phyloP scores from a whole-genome alignment of 2,797 vertebrate genomes.

The Sebastes kiyomatsui region DNA sequence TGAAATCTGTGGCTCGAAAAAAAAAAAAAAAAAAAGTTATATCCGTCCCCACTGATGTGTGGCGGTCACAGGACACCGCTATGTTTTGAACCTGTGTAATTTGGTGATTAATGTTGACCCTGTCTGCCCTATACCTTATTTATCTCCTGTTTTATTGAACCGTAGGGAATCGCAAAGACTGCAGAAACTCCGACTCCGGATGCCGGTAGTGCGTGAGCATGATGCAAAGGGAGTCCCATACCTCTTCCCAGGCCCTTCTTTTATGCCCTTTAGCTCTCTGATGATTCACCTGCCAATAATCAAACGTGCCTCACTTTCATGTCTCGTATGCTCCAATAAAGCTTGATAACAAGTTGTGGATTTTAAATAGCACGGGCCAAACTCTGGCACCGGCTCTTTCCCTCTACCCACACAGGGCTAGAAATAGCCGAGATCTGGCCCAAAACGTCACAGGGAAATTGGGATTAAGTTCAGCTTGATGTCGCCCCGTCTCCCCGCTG shows the following conservation, averaged over 20 bases:
- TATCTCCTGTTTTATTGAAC: conserved; percentile 68
- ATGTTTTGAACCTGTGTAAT: conserved; percentile 69
- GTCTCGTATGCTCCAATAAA: conserved; percentile 68
- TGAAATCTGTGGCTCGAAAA: conserved; percentile 67
- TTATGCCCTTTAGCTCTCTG: conserved; percentile 55
- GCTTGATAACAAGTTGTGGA: conserved; percentile 69
- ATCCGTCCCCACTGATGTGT: conserved; percentile 41
- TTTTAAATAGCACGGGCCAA: conserved; percentile 72
- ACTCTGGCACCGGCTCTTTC: conserved; percentile 52
- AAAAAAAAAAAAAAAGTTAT: conserved; percentile 48
- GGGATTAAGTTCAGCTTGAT: conserved; percentile 81
- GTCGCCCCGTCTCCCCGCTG: conserved; percentile 63
- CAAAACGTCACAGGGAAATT: conserved; percentile 76
- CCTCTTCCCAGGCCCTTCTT: conserved; percentile 27
- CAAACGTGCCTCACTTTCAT: conserved; percentile 60
- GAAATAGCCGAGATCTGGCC: conserved; percentile 73
- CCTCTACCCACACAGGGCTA: conserved; percentile 44
- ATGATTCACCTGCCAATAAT: conserved; percentile 70
- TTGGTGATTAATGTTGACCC: conserved; percentile 69
- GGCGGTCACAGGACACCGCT: conserved; percentile 29
- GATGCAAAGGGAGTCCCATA: conserved; percentile 46
- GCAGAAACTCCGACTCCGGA: conserved; percentile 50
- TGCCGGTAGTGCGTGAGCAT: conserved; percentile 19
- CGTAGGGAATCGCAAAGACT: conserved; percentile 50
- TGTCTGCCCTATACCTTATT: conserved; percentile 55